phyloP scores from a whole-genome alignment of 37 sponge, comb jelly and placozoan genomes.

The Eunapius fragilis region DNA sequence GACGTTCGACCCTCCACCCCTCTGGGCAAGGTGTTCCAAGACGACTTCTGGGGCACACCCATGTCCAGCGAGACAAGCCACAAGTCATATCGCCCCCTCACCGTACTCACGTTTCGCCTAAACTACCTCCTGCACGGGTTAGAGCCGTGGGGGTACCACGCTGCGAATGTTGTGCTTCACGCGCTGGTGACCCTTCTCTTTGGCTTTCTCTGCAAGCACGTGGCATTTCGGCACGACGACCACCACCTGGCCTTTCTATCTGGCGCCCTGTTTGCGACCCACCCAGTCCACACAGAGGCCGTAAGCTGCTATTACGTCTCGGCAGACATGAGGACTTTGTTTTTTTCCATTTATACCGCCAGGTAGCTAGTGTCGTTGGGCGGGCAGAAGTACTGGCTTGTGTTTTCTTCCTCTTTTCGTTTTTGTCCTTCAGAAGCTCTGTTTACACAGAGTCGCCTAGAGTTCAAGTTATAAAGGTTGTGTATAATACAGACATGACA shows the following conservation, averaged over 20 bases:
- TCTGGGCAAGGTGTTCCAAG: slow-evolving; percentile 16
- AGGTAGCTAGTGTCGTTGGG: slow-evolving; percentile 92
- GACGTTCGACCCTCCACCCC: slow-evolving; percentile 69
- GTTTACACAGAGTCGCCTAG: not conserved
- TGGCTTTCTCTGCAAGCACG: slow-evolving; percentile 41
- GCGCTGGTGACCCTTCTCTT: slow-evolving; percentile 53
- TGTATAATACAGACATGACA: not conserved
- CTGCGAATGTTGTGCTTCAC: slow-evolving; percentile 71
- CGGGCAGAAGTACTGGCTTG: slow-evolving; percentile 87
- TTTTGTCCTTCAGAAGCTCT: slow-evolving; percentile 49
- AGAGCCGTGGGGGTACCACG: slow-evolving; percentile 82
- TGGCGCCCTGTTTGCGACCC: slow-evolving; percentile 65
- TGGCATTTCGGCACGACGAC: slow-evolving; percentile 26
- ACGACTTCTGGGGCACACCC: slow-evolving; percentile 93
- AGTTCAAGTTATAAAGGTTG: not conserved
- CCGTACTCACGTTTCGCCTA: slow-evolving; percentile 75
- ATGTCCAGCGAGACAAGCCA: slow-evolving; percentile 77
- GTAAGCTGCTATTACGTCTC: slow-evolving; percentile 38
- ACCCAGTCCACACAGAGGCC: slow-evolving; percentile 89
- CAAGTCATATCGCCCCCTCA: slow-evolving; percentile 91
- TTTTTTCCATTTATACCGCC: not conserved
- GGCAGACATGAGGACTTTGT: too few species aligned
- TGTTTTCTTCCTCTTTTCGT: slow-evolving; percentile 58
- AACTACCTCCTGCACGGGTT: slow-evolving; percentile 80
- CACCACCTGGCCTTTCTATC: not conserved